Evolutionary conservation across 2,113 vertebrate species (phyloP), one percentile per base, ranked within the genome.

Genomic region (Vulpes vulpes): DNA sequence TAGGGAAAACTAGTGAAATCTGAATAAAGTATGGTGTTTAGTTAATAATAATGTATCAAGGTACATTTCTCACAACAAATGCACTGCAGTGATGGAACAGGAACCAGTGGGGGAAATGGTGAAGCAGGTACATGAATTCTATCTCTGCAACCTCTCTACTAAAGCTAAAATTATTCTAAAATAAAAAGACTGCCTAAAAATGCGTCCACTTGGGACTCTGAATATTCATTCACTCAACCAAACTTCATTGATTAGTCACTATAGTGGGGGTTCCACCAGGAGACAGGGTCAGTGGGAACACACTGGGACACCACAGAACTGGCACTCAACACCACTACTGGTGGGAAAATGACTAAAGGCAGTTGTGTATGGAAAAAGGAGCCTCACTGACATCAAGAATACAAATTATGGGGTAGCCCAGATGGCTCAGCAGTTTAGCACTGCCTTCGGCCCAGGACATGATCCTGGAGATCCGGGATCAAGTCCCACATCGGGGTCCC

Each of bases 151-250:
- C 43, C 73, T 84, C 73, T 38, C 17, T 19, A 67, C 15, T 64
- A 85, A 85, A 81, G 62, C 20, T 32, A 67, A 90, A 94, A 55
- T 73, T 78, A 82, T 19, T 88, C 57, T 71, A 76, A 91, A 88
- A 88, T 67, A 80, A 85, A 94, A 95, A 49, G 2, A 2, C 12
- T 49, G 1, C 57, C 78, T 81, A 62, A 97, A 27, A 9, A 27
- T 53, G 35, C 78, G 55, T 67, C 65, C 69, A 69, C 7, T 43
- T 8, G 22, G 1, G 16, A 74, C 64, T 89, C 11, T 82, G 79
- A 95, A 57, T 20, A 15, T 84, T 60, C 27, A 55, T 19, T 81
- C 17, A 27, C 27, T 90, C 71, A 81, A 38, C 19, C 30, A 49
- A 73, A 80, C 43, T 43, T 19, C 59, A 30, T 3, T 76, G 10